Conservation (phyloP, 2,797 vertebrate genomes). For the Malurus splendens region DNA sequence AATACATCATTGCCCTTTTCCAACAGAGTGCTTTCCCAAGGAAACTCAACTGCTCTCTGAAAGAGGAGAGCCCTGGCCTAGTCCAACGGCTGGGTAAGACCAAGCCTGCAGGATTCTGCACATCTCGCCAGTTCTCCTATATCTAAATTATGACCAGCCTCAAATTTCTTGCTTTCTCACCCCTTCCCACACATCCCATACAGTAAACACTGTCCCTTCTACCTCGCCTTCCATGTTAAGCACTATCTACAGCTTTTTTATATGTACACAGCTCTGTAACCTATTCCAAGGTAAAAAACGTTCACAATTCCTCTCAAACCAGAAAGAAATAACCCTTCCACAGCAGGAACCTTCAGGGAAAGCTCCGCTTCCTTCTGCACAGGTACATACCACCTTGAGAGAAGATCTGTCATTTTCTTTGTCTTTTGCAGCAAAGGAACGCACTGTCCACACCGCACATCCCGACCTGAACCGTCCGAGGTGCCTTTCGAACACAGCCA, state of each 20-base stretch:
- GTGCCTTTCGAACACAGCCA: not conserved
- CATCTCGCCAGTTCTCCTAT: not conserved
- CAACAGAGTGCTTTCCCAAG: not conserved
- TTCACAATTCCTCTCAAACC: not conserved
- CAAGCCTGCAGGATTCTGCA: not conserved
- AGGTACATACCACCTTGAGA: not conserved
- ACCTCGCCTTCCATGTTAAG: not conserved
- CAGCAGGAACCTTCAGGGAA: not conserved
- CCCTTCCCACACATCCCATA: not conserved
- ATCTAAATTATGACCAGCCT: not conserved
- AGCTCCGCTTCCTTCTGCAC: not conserved
- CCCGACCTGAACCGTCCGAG: not conserved
- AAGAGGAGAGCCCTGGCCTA: not conserved
- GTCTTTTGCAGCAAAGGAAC: not conserved
- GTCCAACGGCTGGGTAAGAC: not conserved
- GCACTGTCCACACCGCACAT: fast-evolving
- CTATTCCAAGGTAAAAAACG: not conserved
- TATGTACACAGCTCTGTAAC: not conserved
- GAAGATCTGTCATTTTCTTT: not conserved
- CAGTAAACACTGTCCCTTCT: not conserved
- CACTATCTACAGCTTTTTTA: not conserved
- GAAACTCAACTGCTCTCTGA: not conserved
- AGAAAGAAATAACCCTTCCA: not conserved
- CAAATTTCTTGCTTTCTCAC: not conserved
- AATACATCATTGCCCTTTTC: not conserved